A percentile compares a stretch with the other conserved stretches of the same genome.
These are phyloP conservation scores for Chionomys nivalis DNA, from an alignment of 2,113 vertebrate species.

Conservation along the genomic window DNA sequence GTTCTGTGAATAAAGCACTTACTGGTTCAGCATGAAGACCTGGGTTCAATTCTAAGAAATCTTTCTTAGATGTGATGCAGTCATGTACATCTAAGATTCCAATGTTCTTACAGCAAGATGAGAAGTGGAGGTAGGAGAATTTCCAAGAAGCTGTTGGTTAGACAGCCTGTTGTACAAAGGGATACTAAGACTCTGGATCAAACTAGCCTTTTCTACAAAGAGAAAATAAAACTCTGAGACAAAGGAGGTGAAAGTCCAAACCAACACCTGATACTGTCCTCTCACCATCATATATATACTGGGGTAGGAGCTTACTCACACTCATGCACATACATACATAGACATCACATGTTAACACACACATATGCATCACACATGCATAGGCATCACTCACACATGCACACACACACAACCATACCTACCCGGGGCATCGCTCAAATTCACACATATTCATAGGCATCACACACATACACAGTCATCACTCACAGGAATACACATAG, in stretches of 20 bases:
- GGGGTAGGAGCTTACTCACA: background rate
- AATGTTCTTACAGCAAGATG: background rate
- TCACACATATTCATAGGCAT: background rate
- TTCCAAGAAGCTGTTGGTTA: background rate
- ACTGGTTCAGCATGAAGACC: background rate
- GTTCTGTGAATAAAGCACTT: background rate
- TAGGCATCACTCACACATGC: background rate
- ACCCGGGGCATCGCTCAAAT: background rate
- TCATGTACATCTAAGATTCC: background rate
- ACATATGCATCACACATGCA: background rate
- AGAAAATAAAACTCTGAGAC: background rate
- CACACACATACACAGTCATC: background rate
- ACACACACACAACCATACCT: background rate
- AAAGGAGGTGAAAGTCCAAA: background rate
- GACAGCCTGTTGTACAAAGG: background rate
- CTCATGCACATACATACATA: background rate
- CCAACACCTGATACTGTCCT: background rate
- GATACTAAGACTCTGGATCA: background rate
- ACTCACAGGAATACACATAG: background rate
- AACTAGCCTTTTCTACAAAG: background rate
- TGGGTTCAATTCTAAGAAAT: no score
- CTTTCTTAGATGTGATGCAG: background rate
- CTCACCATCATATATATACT: background rate
- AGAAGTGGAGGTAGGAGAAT: background rate
- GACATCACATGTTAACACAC: background rate